phyloP scores from a whole-genome alignment of 2,888 invertebrate species.

The Drosophila longiperda region DNA sequence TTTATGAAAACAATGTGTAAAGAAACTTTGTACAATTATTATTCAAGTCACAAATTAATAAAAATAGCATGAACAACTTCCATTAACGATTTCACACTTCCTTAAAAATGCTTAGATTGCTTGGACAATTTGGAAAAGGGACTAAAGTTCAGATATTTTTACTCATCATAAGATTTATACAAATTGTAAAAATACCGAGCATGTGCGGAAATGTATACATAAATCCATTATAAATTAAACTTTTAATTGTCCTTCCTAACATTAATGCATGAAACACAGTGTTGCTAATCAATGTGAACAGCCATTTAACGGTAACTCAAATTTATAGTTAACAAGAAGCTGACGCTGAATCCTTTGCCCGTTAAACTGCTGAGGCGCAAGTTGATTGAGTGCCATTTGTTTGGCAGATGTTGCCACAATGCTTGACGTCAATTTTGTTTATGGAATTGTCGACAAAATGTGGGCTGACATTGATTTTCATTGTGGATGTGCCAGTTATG shows the following conservation, averaged over 20 bases:
- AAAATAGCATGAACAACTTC: background rate
- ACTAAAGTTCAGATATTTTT: conserved; percentile 56
- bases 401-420: conserved; percentile 48
- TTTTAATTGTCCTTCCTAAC: conserved; percentile 59
- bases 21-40: background rate
- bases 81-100: background rate
- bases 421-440: conserved; percentile 58
- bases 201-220: conserved; percentile 13
- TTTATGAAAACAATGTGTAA: background rate
- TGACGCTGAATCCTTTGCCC: conserved; percentile 2
- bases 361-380: conserved; percentile 25
- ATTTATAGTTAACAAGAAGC: conserved; percentile 47
- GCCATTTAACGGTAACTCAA: conserved; percentile 44
- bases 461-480: conserved; percentile 65
- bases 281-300: conserved; percentile 28
- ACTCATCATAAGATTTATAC: conserved; percentile 61
- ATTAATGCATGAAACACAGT: background rate
- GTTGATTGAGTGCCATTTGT: conserved; percentile 65
- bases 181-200: conserved; percentile 52
- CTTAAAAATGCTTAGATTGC: background rate
- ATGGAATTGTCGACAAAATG: conserved; percentile 63
- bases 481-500: conserved; percentile 44
- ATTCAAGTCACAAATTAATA: background rate
- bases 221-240: conserved; percentile 38
- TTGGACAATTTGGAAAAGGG: background rate